Base-by-base conservation (phyloP, 2,888 invertebrate genomes). In the Epiblema foenella region DNA sequence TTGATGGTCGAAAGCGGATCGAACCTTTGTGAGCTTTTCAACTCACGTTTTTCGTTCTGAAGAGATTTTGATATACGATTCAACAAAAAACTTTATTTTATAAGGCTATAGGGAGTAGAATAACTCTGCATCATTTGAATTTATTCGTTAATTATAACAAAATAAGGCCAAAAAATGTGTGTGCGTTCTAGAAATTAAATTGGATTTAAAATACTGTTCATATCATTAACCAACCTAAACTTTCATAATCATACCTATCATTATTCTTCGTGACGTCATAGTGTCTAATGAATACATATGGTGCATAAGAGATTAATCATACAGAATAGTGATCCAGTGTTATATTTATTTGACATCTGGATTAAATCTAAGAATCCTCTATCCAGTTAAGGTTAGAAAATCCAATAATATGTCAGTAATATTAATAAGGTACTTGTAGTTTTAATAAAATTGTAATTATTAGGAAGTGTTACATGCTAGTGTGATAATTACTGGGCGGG, bases 401-500 rank as follows among this genome's bases (percentile, higher is more conserved):
- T 42, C n/a, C n/a, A 59, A 42, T 18, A 59, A 33, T n/a, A 59
- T 12, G 51, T 59, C 69, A 59, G 29, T 58, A 59, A 52, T 42
- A 59, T 58, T 24, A n/a, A 15, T 65, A 46, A 59, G 64, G 15
- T 46, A 46, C n/a, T 59, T 51, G 11, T 69, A 59, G 54, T 39
- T 33, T n/a, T 65, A 65, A 46, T 60, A 54, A 37, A 59, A 20
- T 46, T 60, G 33, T 57, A 42, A 69, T 39, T 39, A 52, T 59
- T 70, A 60, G 20, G 65, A 33, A 52, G 46, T 57, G 33, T 66
- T 66, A 65, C 12, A 46, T 71, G 64, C 18, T 59, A 72, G 71
- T 68, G 67, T 67, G 67, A 76, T 80, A 78, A 75, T 73, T 33
- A 75, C 78, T 81, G 84, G 83, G 76, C 80, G 81, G 85, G 83